Evolutionary conservation across 2,888 invertebrate species (phyloP).

Genomic region (Andrena fulva): DNA sequence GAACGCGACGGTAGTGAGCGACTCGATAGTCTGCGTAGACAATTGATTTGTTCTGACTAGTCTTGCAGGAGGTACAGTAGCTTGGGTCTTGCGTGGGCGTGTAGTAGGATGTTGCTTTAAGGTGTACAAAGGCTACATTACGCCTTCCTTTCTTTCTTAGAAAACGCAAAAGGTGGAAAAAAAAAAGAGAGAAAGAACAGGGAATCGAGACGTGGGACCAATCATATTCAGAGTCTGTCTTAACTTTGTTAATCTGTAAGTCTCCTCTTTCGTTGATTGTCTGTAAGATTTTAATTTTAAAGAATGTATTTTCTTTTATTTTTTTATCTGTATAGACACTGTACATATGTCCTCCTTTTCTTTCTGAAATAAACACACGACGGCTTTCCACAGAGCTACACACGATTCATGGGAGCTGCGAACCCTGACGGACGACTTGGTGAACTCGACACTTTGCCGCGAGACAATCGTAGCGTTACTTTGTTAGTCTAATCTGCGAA

Average conservation of each 20-base stretch:
- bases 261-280: constrained; percentile 17
- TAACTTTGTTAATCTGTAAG: constrained; percentile 65
- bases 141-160: constrained; percentile 17
- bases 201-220: constrained; percentile 75
- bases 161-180: constrained; percentile 10
- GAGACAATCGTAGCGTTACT: not conserved
- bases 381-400: constrained; percentile 27
- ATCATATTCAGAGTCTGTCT: constrained; percentile 60
- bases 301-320: constrained; percentile 39
- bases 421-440: not conserved
- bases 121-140: constrained; percentile 70
- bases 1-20: not conserved
- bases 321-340: constrained; percentile 72
- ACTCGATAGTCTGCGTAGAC: not conserved
- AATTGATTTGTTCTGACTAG: not conserved
- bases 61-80: constrained; percentile 36
- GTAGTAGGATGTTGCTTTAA: constrained; percentile 56
- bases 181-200: not conserved
- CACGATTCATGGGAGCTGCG: not conserved
- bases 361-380: constrained; percentile 59
- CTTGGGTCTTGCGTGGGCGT: constrained; percentile 17
- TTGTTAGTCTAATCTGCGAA: constrained; percentile 8
- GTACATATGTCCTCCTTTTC: constrained; percentile 69
- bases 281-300: constrained; percentile 59
- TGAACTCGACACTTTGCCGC: constrained; percentile 1